A percentile compares a stretch with the other conserved stretches of the same genome.
Evolutionary conservation across 2,113 vertebrate genomes (phyloP).

Genomic region (Atherinomorus stipes): DNA sequence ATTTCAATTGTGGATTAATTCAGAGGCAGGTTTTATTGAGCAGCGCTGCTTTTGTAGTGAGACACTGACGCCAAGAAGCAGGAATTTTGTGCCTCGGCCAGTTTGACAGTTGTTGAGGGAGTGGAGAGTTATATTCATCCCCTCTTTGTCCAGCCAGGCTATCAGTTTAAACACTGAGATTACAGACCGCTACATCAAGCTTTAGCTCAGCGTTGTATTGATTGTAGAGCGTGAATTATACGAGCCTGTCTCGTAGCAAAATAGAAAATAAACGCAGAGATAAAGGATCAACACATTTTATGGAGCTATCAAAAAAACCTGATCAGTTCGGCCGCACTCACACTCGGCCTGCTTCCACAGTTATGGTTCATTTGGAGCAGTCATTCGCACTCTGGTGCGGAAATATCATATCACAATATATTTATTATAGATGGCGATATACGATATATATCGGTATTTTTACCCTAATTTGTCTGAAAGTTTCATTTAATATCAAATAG

Average conservation of each 20-base stretch:
- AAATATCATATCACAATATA: no score
- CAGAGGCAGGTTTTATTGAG: slow-evolving; percentile 20
- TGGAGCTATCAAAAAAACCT: no score
- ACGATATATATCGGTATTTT: no score
- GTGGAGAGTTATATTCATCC: slow-evolving; percentile 27
- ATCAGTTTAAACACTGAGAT: slow-evolving; percentile 14
- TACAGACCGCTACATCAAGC: slow-evolving; percentile 10
- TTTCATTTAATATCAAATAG: no score
- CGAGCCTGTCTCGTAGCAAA: neutral
- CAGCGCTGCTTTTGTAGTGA: slow-evolving; percentile 22
- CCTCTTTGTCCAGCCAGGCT: neutral
- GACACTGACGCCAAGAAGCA: slow-evolving; percentile 5
- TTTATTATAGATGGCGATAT: no score
- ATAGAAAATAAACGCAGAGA: neutral
- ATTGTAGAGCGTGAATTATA: slow-evolving; percentile 13
- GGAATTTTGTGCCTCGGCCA: slow-evolving; percentile 14
- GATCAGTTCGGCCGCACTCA: no score
- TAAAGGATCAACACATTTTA: no score
- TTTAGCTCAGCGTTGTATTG: slow-evolving; percentile 23
- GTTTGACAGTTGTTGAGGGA: slow-evolving; percentile 31
- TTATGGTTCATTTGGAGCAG: no score
- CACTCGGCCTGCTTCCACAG: no score
- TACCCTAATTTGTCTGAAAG: no score
- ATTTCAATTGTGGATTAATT: slow-evolving; percentile 18
- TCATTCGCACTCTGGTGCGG: no score